Conservation (phyloP, 2,113 vertebrate species). For the Pantherophis guttatus region DNA sequence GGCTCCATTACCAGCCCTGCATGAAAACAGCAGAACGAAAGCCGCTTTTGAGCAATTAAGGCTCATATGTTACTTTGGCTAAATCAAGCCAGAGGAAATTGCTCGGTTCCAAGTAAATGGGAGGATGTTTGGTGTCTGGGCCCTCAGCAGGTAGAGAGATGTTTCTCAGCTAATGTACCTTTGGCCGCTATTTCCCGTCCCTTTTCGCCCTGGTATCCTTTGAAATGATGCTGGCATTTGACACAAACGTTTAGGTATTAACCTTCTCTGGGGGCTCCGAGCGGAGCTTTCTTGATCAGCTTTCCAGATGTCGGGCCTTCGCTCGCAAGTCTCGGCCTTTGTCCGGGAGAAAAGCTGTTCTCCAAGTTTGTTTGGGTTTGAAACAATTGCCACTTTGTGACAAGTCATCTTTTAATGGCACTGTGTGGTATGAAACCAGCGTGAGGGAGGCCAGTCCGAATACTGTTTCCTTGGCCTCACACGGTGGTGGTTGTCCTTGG, state of each 20-base stretch:
- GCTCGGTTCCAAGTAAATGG: not conserved
- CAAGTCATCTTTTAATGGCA: not conserved
- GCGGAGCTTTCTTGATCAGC: not conserved
- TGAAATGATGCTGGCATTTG: conserved; percentile 33
- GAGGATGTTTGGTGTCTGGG: conserved; percentile 5
- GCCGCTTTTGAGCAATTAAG: not conserved
- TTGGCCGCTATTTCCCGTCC: not conserved
- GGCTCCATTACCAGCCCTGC: conserved; percentile 25
- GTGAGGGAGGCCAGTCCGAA: not conserved
- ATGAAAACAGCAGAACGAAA: not conserved
- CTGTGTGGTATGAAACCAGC: not conserved
- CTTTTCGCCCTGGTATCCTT: fast-evolving
- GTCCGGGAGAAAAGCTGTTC: not conserved
- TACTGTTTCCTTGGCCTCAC: not conserved
- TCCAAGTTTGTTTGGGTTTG: not conserved
- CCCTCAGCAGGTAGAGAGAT: not conserved
- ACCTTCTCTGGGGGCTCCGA: not conserved
- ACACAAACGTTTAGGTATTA: conserved; percentile 7
- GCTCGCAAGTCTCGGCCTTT: not conserved
- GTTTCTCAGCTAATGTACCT: conserved; percentile 8
- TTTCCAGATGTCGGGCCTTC: conserved; percentile 25
- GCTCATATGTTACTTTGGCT: conserved; percentile 16
- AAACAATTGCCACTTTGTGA: conserved; percentile 26
- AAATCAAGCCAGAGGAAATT: not conserved
- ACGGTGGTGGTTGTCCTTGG: not conserved